These are phyloP conservation scores for Bradypus variegatus DNA, from an alignment of 2,797 vertebrate species.

Conservation along the genomic window DNA sequence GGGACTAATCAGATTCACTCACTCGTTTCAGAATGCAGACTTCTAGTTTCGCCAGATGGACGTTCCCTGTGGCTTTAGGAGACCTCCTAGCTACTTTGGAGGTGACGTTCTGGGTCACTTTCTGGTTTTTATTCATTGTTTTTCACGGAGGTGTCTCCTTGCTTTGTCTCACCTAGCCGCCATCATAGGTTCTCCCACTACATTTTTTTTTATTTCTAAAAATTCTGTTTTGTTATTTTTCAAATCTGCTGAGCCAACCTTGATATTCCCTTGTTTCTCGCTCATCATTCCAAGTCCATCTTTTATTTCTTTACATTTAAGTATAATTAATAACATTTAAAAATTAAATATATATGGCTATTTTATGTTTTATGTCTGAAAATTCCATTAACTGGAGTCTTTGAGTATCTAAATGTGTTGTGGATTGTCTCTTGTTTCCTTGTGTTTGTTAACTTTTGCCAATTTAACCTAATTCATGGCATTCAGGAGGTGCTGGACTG, in stretches of 20 bases:
- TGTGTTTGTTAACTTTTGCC: background rate
- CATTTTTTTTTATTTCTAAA: background rate
- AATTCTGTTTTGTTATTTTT: background rate
- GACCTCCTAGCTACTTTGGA: no score
- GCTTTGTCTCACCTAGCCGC: no score
- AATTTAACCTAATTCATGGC: background rate
- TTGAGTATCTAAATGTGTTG: background rate
- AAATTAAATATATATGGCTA: background rate
- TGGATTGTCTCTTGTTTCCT: background rate
- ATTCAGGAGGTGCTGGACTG: background rate
- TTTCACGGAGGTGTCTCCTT: no score
- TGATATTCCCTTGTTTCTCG: background rate
- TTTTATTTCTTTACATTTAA: conserved; percentile 3
- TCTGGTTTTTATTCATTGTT: no score
- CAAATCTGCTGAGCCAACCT: background rate
- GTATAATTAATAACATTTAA: background rate
- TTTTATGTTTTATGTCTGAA: background rate
- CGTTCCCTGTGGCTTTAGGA: no score
- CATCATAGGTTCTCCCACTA: no score
- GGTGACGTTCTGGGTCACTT: no score
- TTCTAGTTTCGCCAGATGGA: no score
- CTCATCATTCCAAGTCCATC: background rate
- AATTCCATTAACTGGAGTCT: background rate
- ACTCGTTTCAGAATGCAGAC: no score
- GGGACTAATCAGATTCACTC: no score